Percentiles rank a stretch among this genome's conserved stretches.
phyloP scores from a whole-genome alignment of 2,797 vertebrate genomes.

The Tamandua tetradactyla region DNA sequence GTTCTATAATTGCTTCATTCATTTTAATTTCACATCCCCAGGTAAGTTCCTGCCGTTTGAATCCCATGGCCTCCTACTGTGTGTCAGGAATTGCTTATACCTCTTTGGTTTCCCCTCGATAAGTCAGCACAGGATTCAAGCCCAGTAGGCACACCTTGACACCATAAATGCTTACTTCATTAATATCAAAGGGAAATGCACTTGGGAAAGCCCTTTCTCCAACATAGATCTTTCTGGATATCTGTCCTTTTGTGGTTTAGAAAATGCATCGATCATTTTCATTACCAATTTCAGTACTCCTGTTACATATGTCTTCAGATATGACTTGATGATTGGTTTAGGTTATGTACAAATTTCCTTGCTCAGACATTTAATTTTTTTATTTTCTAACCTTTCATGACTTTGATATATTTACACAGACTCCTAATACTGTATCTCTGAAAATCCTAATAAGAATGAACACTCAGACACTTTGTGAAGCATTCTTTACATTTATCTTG shows the following conservation, averaged over 20 bases:
- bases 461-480: neutral
- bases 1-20: constrained; percentile 57
- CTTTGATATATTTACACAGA: constrained; percentile 7
- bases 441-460: neutral
- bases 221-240: neutral
- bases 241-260: neutral
- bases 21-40: constrained; percentile 39
- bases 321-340: neutral
- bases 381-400: neutral
- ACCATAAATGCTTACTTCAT: neutral
- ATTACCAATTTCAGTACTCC: neutral
- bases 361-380: constrained; percentile 6
- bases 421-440: neutral
- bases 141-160: neutral
- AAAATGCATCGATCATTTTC: neutral
- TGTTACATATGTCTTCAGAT: neutral
- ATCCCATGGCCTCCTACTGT: neutral
- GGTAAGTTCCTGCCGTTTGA: neutral
- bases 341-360: neutral
- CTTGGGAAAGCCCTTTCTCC: neutral
- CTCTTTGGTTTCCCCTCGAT: neutral
- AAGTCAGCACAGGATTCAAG: neutral
- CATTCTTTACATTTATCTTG: neutral
- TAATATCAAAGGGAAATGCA: neutral
- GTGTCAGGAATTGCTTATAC: neutral